Evolutionary conservation across 2,888 invertebrate species (phyloP).

Genomic region (Argyresthia albistria): DNA sequence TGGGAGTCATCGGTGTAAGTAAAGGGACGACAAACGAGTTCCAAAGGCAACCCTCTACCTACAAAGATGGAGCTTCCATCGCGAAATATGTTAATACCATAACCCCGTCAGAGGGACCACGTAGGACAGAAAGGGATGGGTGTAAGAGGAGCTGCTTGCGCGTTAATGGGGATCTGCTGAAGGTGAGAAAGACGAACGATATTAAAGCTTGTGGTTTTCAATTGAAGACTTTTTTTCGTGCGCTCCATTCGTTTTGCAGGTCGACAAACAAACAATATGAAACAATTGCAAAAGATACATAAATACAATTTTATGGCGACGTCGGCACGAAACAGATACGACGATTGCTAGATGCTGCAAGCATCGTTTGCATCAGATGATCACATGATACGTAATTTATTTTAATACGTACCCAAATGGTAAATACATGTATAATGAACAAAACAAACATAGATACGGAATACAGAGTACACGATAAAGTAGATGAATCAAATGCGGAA

Average conservation of each 20-base stretch:
- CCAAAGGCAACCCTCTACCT: constrained; percentile 4
- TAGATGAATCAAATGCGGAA: background rate
- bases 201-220: too few relatives aligned
- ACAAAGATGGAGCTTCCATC: background rate
- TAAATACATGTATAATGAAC: too few relatives aligned
- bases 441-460: too few relatives aligned
- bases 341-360: background rate
- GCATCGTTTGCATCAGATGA: too few relatives aligned
- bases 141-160: background rate
- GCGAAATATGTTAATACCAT: constrained; percentile 1
- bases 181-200: too few relatives aligned
- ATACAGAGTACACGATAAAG: background rate
- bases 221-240: too few relatives aligned
- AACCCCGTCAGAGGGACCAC: background rate
- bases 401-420: too few relatives aligned
- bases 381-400: too few relatives aligned
- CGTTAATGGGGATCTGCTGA: background rate
- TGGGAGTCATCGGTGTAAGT: background rate
- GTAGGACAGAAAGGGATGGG: background rate
- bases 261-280: too few relatives aligned
- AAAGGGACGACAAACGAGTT: constrained; percentile 5
- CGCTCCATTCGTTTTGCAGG: too few relatives aligned
- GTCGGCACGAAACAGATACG: background rate
- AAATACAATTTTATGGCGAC: background rate
- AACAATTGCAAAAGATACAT: background rate